Base-by-base conservation (phyloP, 1,140 invertebrate genomes). In the Drosophila ambigua region DNA sequence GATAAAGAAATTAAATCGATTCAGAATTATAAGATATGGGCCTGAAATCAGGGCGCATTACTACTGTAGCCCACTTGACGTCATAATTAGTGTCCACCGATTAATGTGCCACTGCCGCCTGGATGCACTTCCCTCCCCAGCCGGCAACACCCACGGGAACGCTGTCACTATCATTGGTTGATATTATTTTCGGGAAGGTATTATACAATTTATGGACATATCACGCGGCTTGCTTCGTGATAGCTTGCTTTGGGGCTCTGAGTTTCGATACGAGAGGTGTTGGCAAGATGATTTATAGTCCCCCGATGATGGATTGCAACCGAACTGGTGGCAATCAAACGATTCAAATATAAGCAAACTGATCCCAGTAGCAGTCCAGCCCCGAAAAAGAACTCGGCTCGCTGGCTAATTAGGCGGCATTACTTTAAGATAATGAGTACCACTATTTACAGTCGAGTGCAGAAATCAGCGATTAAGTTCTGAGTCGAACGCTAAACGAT, bases 381-480 rank as follows among this genome's bases (percentile, higher is more conserved):
- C 35, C 11, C 35, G 9, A 3, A 9, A 8, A 4, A 9, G n/a
- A 43, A 39, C 41, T 45, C 16, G 16, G 23, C 45, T 69, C 31
- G 39, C 31, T 54, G 23, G 52, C 26, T 69, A 50, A 71, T 71
- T 50, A 69, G 65, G 31, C 20, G 63, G 63, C 63, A 49, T 9
- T 53, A 53, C 51, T 35, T 57, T 57, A 8, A 13, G 66, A 50
- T 13, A 58, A 45, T 15, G 11, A 26, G 51, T 5, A 11, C 4
- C 57, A 6, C 28, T 75, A 50, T 72, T 72, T 83, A 83, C 64
- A 54, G 59, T 77, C 73, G 58, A 66, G 62, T 67, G 41, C 39
- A 52, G 57, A 85, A 84, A 87, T 87, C 82, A 85, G 53, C 79
- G 62, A 83, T 83, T 83, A 83, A 63, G 64, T 53, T 66, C 58